Conservation (phyloP, 1,140 invertebrate species). For the Ceratina calcarata region DNA sequence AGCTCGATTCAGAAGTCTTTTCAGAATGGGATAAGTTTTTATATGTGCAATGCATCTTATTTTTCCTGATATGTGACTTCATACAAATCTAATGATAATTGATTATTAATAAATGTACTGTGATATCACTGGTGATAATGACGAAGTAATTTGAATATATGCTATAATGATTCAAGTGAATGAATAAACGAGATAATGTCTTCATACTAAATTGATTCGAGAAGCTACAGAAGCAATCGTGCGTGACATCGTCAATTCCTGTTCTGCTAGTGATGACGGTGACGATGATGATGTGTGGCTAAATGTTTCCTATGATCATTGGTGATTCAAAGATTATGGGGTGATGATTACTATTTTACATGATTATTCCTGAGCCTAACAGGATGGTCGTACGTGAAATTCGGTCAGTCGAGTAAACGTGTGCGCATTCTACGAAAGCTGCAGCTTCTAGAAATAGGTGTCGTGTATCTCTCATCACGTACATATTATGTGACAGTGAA, state of each 20-base stretch:
- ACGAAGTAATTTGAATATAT: too few species aligned
- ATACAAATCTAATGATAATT: too few species aligned
- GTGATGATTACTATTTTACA: neutral
- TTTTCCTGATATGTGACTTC: too few species aligned
- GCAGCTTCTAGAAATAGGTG: conserved; percentile 64
- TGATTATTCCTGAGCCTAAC: conserved; percentile 20
- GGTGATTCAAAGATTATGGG: neutral
- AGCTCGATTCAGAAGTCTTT: neutral
- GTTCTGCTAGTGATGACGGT: conserved; percentile 22
- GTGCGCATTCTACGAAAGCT: conserved; percentile 76
- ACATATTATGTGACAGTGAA: conserved; percentile 64
- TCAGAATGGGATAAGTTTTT: neutral
- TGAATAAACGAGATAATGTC: too few species aligned
- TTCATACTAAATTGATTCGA: neutral
- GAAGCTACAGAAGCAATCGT: conserved; percentile 35
- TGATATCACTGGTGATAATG: too few species aligned
- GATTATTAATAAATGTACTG: too few species aligned
- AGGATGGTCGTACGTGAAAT: conserved; percentile 30
- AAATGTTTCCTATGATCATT: neutral
- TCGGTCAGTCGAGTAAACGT: conserved; percentile 44
- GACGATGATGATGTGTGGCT: neutral
- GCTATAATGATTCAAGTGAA: too few species aligned
- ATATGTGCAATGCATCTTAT: neutral
- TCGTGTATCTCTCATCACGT: conserved; percentile 57
- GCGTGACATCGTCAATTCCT: conserved; percentile 7